These are phyloP conservation scores for Melanotaenia parkinsoni DNA, from an alignment of 2,797 vertebrate genomes.

Conservation along the genomic window DNA sequence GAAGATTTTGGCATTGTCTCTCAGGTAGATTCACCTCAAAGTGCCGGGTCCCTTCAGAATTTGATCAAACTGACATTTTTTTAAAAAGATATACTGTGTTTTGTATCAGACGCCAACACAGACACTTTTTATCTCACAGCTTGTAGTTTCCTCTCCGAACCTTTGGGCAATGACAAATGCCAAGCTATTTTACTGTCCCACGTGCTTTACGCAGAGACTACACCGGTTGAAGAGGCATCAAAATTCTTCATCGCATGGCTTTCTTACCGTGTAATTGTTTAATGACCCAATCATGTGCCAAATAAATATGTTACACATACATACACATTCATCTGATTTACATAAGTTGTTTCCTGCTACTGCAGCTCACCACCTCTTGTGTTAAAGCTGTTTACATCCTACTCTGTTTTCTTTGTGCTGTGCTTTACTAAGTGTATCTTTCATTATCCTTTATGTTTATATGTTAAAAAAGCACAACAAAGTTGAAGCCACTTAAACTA, in stretches of 20 bases:
- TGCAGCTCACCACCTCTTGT: not conserved
- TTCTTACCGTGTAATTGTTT: not conserved
- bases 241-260: slow-evolving; percentile 4
- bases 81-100: not conserved
- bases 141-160: not conserved
- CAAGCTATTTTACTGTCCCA: not conserved
- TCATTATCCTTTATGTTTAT: no score
- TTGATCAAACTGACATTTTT: not conserved
- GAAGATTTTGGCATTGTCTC: slow-evolving; percentile 90
- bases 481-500: not conserved
- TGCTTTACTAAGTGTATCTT: no score
- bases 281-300: not conserved
- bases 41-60: not conserved
- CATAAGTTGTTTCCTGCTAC: slow-evolving; percentile 15
- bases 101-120: not conserved
- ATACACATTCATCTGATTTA: not conserved
- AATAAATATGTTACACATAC: slow-evolving; percentile 7
- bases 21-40: slow-evolving; percentile 83
- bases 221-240: not conserved
- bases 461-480: no score
- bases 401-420: not conserved
- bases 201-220: slow-evolving; percentile 13
- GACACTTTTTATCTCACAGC: not conserved
- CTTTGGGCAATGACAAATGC: not conserved
- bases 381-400: not conserved